Evolutionary conservation across 2,888 invertebrate genomes (phyloP), one percentile per base, ranked within the genome.

Genomic region (Eristalinus sepulchralis): DNA sequence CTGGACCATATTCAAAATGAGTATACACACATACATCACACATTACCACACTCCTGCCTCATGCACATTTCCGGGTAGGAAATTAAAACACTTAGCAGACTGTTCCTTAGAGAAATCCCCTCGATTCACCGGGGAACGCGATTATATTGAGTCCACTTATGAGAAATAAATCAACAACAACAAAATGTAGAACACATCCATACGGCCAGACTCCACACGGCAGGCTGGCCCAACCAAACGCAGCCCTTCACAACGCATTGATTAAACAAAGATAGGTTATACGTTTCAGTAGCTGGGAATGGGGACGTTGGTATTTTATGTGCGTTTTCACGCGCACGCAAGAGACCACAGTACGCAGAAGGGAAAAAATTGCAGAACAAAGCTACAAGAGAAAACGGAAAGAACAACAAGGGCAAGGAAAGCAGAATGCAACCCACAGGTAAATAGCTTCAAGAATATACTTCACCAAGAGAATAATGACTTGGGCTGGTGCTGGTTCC

Each of bases 391-490:
- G 13, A 27, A 57, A 57, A 57, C 57, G 57, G 57, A 57, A 57
- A 57, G 57, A 57, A 57, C 57, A 27, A 57, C 57, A n/a, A 27
- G 57, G 57, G 57, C 22, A 57, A 57, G n/a, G 17, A 20, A 13
- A 34, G 33, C 24, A 59, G 57, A 17, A 20, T 20, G 24, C 17
- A 59, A 57, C 27, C 66, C n/a, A 59, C 57, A 66, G 13, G 57
- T 60, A 59, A 66, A 66, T 66, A 66, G 59, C 66, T 72, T 33
- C 63, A 47, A 72, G 63, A 66, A 67, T 66, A 75, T 59, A 22
- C 59, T 11, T 31, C 34, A 39, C 59, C 75, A 78, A 63, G 63
- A 63, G 36, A 63, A 78, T 70, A 63, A 70, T 78, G 70, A 78
- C 78, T 78, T n/a, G 47, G 47, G 47, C 47, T 47, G 47, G 47